A percentile compares a stretch with the other conserved stretches of the same genome.
phyloP scores from a whole-genome alignment of 2,888 invertebrate genomes.

The Chydorus sphaericus region DNA sequence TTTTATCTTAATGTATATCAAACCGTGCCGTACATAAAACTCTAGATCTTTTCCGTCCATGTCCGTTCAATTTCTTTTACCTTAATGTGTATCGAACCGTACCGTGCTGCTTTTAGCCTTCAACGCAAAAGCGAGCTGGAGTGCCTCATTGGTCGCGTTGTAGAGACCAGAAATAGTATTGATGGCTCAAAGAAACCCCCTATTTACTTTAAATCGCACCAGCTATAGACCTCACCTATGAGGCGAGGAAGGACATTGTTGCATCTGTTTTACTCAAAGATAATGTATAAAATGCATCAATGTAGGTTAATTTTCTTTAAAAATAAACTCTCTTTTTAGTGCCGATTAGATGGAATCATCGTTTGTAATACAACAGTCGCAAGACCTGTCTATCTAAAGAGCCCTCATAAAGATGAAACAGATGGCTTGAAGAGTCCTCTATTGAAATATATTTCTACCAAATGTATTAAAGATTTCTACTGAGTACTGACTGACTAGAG shows the following conservation, averaged over 20 bases:
- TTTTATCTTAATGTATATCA: too few relatives aligned
- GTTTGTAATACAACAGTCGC: constrained; percentile 86
- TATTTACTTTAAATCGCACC: constrained; percentile 90
- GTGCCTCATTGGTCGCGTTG: constrained; percentile 46
- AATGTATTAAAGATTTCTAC: constrained; percentile 75
- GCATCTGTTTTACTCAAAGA: constrained; percentile 43
- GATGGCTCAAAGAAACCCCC: constrained; percentile 39
- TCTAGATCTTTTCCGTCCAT: too few relatives aligned
- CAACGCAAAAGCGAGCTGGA: constrained; percentile 62
- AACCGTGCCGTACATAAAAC: too few relatives aligned
- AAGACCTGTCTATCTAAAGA: constrained; percentile 46
- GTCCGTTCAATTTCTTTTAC: too few relatives aligned
- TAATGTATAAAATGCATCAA: constrained; percentile 23
- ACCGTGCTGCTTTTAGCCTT: too few relatives aligned
- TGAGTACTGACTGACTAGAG: constrained; percentile 62
- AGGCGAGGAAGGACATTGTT: constrained; percentile 67
- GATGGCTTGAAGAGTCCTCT: constrained; percentile 94
- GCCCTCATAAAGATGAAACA: constrained; percentile 40
- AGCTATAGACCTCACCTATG: constrained; percentile 57
- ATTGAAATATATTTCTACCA: constrained; percentile 61
- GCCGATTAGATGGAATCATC: constrained; percentile 74
- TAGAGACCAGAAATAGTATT: constrained; percentile 42
- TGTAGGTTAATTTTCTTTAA: too few relatives aligned
- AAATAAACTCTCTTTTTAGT: constrained; percentile 22
- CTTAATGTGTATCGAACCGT: too few relatives aligned